Percentiles rank a stretch among this genome's conserved stretches.
Evolutionary conservation across 2,888 invertebrate genomes (phyloP).

Genomic region (Glaucopsyche alexis): DNA sequence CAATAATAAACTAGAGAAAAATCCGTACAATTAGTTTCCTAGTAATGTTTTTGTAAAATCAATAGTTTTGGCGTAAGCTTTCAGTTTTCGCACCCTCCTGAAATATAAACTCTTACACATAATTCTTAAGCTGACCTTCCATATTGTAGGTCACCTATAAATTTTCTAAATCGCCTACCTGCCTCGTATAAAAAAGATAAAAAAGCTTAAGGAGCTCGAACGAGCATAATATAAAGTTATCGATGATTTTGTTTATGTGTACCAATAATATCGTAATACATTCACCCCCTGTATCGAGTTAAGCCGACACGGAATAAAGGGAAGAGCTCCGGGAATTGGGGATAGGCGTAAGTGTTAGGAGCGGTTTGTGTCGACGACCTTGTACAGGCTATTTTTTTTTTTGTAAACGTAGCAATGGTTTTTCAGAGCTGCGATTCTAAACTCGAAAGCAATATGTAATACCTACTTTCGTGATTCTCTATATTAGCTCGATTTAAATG

Average conservation of each 20-base stretch:
- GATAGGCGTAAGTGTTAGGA: constrained; percentile 59
- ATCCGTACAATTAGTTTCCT: no score
- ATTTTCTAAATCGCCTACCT: constrained; percentile 2
- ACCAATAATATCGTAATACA: constrained; percentile 32
- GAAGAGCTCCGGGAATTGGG: constrained; percentile 47
- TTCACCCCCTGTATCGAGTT: constrained; percentile 52
- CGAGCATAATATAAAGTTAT: constrained; percentile 22
- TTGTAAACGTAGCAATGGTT: background rate
- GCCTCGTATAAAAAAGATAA: constrained; percentile 14
- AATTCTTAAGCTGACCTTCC: background rate
- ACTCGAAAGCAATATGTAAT: no score
- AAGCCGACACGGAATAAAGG: constrained; percentile 45
- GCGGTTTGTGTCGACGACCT: constrained; percentile 51
- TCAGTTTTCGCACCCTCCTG: background rate
- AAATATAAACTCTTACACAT: background rate
- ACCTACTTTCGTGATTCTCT: no score
- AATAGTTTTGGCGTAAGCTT: no score
- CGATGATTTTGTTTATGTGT: constrained; percentile 31
- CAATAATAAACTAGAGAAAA: no score
- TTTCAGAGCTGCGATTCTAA: background rate
- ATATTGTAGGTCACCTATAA: constrained; percentile 21
- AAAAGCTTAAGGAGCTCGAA: constrained; percentile 24
- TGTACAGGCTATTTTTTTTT: background rate
- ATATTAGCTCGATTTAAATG: no score
- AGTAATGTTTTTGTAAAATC: no score